Percentiles rank a stretch among this genome's conserved stretches.
Evolutionary conservation across 1,140 invertebrate genomes (phyloP).

Genomic region (Armadillidium nasatum): DNA sequence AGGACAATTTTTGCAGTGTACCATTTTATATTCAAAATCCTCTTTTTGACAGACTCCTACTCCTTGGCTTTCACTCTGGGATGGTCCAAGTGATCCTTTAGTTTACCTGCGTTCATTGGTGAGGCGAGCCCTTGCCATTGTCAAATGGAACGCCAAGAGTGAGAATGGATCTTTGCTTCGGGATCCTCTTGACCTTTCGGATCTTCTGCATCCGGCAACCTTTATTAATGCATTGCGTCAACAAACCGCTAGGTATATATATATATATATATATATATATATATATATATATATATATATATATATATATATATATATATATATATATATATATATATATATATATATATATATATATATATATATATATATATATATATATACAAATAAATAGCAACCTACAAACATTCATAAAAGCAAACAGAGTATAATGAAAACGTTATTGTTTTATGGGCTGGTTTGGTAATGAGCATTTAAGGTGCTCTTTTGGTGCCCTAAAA

Average conservation of each 20-base stretch:
- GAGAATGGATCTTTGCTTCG: slow-evolving; percentile 53
- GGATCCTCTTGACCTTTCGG: slow-evolving; percentile 63
- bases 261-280: not conserved
- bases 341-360: slow-evolving; percentile 15
- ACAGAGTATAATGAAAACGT: no score
- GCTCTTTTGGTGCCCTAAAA: no score
- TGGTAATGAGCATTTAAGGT: no score
- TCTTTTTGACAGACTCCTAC: slow-evolving; percentile 59
- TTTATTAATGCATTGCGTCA: slow-evolving; percentile 79
- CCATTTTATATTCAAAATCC: no score
- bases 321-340: slow-evolving; percentile 10
- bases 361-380: not conserved
- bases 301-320: not conserved
- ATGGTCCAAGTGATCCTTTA: slow-evolving; percentile 66
- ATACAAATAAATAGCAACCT: no score
- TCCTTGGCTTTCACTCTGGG: slow-evolving; percentile 69
- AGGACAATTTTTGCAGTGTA: not conserved
- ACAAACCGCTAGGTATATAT: slow-evolving; percentile 62
- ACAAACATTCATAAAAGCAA: no score
- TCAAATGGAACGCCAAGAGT: slow-evolving; percentile 50
- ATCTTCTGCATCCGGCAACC: slow-evolving; percentile 71
- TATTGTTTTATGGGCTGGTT: no score
- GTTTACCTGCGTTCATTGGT: slow-evolving; percentile 66
- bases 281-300: not conserved
- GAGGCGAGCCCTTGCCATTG: slow-evolving; percentile 56